Evolutionary conservation across 1,140 invertebrate genomes (phyloP).

Genomic region (Euglossa dilemma): DNA sequence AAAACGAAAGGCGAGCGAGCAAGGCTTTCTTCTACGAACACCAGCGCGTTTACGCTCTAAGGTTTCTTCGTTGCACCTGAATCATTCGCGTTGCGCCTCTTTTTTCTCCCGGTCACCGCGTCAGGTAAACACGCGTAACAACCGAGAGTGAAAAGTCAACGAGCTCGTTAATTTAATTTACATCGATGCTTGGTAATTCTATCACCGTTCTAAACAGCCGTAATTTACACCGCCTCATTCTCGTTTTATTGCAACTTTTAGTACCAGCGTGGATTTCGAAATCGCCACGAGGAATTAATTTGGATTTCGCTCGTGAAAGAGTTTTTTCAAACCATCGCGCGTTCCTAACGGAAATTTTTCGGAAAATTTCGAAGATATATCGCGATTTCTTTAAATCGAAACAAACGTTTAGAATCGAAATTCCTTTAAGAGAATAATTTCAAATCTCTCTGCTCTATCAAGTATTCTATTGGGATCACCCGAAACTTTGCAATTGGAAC

Average conservation of each 20-base stretch:
- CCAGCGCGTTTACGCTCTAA: neutral
- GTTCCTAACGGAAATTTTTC: no score
- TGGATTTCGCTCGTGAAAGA: no score
- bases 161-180: slow-evolving; percentile 18
- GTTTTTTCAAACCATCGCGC: no score
- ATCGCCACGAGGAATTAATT: neutral
- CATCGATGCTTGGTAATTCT: neutral
- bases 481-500: no score
- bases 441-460: no score
- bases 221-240: neutral
- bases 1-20: slow-evolving; percentile 45
- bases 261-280: neutral
- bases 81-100: neutral
- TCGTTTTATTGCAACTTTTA: neutral
- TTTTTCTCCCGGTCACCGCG: neutral
- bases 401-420: no score
- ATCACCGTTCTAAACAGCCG: neutral
- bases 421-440: no score
- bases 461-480: no score
- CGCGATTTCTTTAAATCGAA: no score
- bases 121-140: neutral
- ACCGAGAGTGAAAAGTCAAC: neutral
- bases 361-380: no score
- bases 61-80: slow-evolving; percentile 28
- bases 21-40: slow-evolving; percentile 35